A percentile compares a stretch with the other conserved stretches of the same genome.
These are phyloP conservation scores for Suncus etruscus DNA, from an alignment of 2,113 vertebrate species.

Conservation along the genomic window DNA sequence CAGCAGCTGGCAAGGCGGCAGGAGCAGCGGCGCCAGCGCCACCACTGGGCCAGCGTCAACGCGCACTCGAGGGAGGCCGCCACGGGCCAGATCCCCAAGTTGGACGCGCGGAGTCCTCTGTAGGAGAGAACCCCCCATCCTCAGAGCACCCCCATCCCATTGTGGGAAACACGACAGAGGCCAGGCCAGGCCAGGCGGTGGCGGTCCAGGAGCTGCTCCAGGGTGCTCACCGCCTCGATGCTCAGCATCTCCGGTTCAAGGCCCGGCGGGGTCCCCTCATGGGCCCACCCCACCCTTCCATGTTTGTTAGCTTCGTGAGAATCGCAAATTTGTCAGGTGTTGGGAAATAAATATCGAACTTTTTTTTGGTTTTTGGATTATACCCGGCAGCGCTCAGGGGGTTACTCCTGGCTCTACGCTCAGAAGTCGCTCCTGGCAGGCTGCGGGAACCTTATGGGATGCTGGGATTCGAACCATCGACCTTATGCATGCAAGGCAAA, in stretches of 20 bases:
- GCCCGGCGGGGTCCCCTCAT: background rate
- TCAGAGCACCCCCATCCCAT: slow-evolving; percentile 51
- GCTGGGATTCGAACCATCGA: too few relatives aligned
- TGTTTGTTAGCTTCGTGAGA: slow-evolving; percentile 63
- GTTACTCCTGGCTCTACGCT: too few relatives aligned
- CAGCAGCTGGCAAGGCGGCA: slow-evolving; percentile 66
- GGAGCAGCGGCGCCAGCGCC: slow-evolving; percentile 46
- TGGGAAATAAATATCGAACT: slow-evolving; percentile 72
- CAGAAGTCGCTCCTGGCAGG: too few relatives aligned
- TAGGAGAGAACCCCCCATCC: slow-evolving; percentile 47
- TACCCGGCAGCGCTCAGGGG: too few relatives aligned
- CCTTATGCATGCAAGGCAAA: too few relatives aligned
- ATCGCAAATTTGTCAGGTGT: slow-evolving; percentile 47
- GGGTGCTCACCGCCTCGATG: background rate
- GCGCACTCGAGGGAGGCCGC: background rate
- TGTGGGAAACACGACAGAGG: slow-evolving; percentile 8
- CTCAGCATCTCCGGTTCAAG: background rate
- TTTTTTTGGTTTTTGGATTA: slow-evolving; percentile 32
- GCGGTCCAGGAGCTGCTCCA: slow-evolving; percentile 44
- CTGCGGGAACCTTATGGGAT: too few relatives aligned
- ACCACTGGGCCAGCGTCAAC: background rate
- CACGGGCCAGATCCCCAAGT: slow-evolving; percentile 13
- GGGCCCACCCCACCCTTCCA: slow-evolving; percentile 55
- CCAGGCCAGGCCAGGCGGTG: slow-evolving; percentile 31
- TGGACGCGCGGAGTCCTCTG: slow-evolving; percentile 74